A percentile compares a stretch with the other conserved stretches of the same genome.
phyloP scores from a whole-genome alignment of 2,888 invertebrate species.

The Pheosia tremula region DNA sequence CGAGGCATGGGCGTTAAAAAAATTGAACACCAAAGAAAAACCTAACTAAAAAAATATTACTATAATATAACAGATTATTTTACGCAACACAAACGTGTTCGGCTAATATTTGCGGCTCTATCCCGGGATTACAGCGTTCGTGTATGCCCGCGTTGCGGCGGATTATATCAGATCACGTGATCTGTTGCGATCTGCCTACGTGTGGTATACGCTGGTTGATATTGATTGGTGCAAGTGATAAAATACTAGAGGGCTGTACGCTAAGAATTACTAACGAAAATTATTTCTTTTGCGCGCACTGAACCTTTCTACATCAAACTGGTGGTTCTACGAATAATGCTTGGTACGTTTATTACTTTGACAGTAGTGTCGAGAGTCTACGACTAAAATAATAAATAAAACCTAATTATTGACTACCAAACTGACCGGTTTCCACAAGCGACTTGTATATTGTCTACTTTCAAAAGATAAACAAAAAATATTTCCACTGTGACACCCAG shows the following conservation, averaged over 20 bases:
- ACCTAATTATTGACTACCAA: no score
- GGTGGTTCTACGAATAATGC: no score
- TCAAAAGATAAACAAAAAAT: no score
- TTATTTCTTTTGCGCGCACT: no score
- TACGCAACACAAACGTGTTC: constrained; percentile 20
- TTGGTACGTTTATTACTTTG: no score
- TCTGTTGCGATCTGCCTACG: constrained; percentile 66
- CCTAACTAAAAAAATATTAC: neutral
- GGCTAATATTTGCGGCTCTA: constrained; percentile 64
- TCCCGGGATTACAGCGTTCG: constrained; percentile 63
- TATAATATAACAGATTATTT: neutral
- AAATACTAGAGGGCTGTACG: constrained; percentile 1
- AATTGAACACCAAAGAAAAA: neutral
- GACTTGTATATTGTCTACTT: no score
- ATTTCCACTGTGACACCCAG: no score
- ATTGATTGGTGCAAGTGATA: constrained; percentile 34
- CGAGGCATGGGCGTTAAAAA: neutral
- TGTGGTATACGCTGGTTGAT: constrained; percentile 67
- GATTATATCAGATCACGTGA: constrained; percentile 70
- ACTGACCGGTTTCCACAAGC: no score
- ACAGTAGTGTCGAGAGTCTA: no score
- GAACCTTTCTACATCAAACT: no score
- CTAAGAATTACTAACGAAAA: no score
- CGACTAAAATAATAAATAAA: no score
- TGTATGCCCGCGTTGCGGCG: constrained; percentile 61